Evolutionary conservation across 2,888 invertebrate genomes (phyloP), one percentile per base, ranked within the genome.

Genomic region (Beris morrisii): DNA sequence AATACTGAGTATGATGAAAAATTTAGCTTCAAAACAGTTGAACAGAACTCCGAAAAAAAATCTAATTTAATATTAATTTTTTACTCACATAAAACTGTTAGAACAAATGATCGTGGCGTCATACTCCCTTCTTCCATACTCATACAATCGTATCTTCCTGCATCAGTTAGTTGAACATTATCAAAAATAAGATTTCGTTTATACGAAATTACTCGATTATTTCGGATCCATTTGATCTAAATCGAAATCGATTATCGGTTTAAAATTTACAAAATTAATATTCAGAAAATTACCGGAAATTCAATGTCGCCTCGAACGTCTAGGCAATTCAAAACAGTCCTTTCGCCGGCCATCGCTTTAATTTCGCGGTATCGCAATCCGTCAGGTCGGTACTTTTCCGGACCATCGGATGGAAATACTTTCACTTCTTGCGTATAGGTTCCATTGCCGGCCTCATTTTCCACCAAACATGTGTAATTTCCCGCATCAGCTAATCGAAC

Each of bases 381-480:
- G 38, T 9, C 38, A 9, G 1, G 7, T 38, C 38, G 1, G 7
- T 7, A 31, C 48, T 13, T 30, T 12, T 46, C 46, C 11, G 48
- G 58, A 59, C 30, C 31, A 31, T 30, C n/a, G 12, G 58, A 48
- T 6, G 46, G 48, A 5, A 48, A 48, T 11, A 59, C 31, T 32
- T 6, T 46, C 12, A 59, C 46, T n/a, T 31, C 4, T 4, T 59
- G 58, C 5, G 46, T 59, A n/a, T 48, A 59, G 30, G 22, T 48
- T 15, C 13, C 31, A 0, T 77, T 71, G 11, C 88, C 88, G 0
- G 82, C 83, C 2, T 74, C 73, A 75, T 85, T 87, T 71, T 83
- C 82, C 0, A 84, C 87, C n/a, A 83, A 80, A 72, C 88, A 88
- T 38, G 82, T 80, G 78, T 87, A 88, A 69, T 82, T 82, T 0